Conservation (phyloP, 2,113 vertebrate species). For the Ciconia boyciana region DNA sequence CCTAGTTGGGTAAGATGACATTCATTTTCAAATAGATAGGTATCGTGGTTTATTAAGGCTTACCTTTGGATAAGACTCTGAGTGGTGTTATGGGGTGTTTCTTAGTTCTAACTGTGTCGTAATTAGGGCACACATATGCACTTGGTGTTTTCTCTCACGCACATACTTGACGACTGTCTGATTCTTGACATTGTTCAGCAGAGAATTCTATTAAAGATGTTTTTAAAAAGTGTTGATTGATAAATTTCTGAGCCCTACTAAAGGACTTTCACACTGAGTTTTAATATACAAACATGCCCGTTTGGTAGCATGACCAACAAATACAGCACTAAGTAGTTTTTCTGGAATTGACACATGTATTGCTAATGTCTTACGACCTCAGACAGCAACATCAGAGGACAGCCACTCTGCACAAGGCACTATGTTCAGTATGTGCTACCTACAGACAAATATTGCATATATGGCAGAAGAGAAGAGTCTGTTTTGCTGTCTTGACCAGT, state of each 20-base stretch:
- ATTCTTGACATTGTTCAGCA: background rate
- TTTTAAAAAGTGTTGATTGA: background rate
- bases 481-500: background rate
- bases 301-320: background rate
- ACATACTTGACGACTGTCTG: background rate
- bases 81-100: background rate
- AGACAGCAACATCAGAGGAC: background rate
- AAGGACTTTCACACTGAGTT: background rate
- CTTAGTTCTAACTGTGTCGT: background rate
- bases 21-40: background rate
- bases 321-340: background rate
- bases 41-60: background rate
- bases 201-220: background rate
- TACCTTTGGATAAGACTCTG: background rate
- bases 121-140: background rate
- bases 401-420: background rate
- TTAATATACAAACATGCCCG: background rate
- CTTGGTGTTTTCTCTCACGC: background rate
- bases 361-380: background rate
- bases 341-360: background rate
- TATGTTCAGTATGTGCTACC: accelerated
- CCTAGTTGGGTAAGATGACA: background rate
- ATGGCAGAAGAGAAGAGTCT: background rate
- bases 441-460: background rate
- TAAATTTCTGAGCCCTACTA: background rate